Evolutionary conservation across 2,113 vertebrate genomes (phyloP).

Genomic region (Chaetodon auriga): DNA sequence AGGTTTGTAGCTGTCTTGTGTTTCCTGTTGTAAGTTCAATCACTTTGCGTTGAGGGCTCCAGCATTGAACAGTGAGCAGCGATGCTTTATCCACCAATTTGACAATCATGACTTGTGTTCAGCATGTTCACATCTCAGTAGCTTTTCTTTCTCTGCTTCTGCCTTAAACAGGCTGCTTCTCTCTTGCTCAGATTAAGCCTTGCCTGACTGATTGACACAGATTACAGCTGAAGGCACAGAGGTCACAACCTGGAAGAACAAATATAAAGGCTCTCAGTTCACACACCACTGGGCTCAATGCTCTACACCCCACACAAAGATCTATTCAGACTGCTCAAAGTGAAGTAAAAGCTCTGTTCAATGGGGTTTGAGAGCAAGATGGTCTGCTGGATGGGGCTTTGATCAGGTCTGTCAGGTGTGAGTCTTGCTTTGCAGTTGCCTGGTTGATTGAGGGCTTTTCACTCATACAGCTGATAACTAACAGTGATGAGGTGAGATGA

Average conservation of each 20-base stretch:
- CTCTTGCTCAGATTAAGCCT: slow-evolving; percentile 71
- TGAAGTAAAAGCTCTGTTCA: neutral
- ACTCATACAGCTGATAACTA: neutral
- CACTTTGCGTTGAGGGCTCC: neutral
- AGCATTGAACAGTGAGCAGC: neutral
- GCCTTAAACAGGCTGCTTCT: slow-evolving; percentile 56
- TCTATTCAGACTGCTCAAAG: neutral
- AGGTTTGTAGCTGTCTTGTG: neutral
- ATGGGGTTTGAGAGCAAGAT: neutral
- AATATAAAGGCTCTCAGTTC: slow-evolving; percentile 50
- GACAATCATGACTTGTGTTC: slow-evolving; percentile 9
- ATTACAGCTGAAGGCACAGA: slow-evolving; percentile 73
- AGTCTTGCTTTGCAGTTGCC: neutral
- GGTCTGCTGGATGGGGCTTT: neutral
- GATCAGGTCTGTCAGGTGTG: neutral
- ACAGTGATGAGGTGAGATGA: neutral
- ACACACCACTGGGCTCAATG: slow-evolving; percentile 24
- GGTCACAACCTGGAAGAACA: slow-evolving; percentile 70
- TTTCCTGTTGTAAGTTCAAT: neutral
- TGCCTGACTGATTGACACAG: slow-evolving; percentile 78
- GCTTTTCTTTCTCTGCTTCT: slow-evolving; percentile 37
- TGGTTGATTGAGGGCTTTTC: neutral
- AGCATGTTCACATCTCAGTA: neutral
- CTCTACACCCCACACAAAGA: neutral
- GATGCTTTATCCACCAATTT: slow-evolving; percentile 15